Conservation (phyloP, 2,888 invertebrate genomes). For the Aquatica leii region DNA sequence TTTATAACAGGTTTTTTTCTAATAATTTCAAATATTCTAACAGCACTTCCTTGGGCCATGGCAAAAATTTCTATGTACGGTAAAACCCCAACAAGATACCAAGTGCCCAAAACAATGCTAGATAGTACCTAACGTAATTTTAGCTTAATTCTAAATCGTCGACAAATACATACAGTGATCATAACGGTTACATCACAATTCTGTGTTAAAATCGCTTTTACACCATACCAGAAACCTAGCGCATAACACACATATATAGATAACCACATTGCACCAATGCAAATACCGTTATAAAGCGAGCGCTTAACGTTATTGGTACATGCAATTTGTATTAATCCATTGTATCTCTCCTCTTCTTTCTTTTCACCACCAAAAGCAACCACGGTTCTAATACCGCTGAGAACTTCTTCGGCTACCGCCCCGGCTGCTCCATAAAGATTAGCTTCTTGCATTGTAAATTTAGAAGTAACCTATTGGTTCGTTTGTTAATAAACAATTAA, state of each 20-base stretch:
- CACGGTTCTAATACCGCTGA: slow-evolving; percentile 80
- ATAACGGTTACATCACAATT: slow-evolving; percentile 67
- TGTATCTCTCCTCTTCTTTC: slow-evolving; percentile 74
- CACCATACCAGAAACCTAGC: no score
- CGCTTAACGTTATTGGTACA: slow-evolving; percentile 74
- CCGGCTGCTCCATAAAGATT: slow-evolving; percentile 79
- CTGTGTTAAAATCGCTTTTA: slow-evolving; percentile 60
- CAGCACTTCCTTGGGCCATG: slow-evolving; percentile 80
- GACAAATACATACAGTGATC: slow-evolving; percentile 52
- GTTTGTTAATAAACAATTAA: not conserved
- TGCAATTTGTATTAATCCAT: slow-evolving; percentile 67
- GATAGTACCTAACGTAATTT: slow-evolving; percentile 74
- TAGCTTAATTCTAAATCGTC: not conserved
- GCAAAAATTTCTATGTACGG: slow-evolving; percentile 84
- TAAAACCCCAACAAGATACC: slow-evolving; percentile 82
- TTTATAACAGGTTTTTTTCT: slow-evolving; percentile 80
- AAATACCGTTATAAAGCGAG: no score
- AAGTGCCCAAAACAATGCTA: slow-evolving; percentile 76
- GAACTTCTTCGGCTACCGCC: no score
- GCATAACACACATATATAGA: no score
- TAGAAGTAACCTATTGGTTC: not conserved
- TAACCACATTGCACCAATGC: no score
- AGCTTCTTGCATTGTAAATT: slow-evolving; percentile 63
- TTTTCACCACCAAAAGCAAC: no score
- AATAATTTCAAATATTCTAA: slow-evolving; percentile 79